Evolutionary conservation across 2,888 invertebrate species (phyloP), one percentile per base, ranked within the genome.

Genomic region (Hirtodrosophila cameraria): DNA sequence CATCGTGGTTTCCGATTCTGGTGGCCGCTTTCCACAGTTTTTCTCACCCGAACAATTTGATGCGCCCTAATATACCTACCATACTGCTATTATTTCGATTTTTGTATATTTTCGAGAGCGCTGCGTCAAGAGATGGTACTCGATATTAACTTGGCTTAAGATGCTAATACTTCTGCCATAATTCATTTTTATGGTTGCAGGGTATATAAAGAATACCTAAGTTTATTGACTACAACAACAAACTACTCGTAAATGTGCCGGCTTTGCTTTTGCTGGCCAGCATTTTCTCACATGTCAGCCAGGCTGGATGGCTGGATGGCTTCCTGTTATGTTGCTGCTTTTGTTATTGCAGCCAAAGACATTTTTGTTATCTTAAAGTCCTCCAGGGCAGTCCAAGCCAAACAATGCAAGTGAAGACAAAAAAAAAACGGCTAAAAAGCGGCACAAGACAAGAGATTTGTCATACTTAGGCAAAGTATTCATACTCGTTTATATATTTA

Each of bases 321-420:
- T 59, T 76, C 63, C 68, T 45, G 45, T 65, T 55, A 46, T 25
- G 27, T n/a, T 53, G 18, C 43, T 46, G 49, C 64, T 50, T 58
- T 71, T 76, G 73, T 53, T 48, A 41, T 18, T 39, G 42, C 52
- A 58, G 57, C 33, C 63, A 52, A 77, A 77, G 74, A 77, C 54
- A 77, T 68, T 77, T 77, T 39, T 61, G 78, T 78, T 85, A 78
- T 78, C 75, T 74, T 72, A 43, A 63, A 63, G 72, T 54, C 83
- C 65, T 65, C 55, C 35, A 58, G 79, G 58, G 38, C 45, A 55
- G 59, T 73, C 75, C 63, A 54, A 62, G 55, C 66, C 75, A 45
- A 82, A 79, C 79, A 85, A 79, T 79, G 76, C 58, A 46, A 23
- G 43, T 8, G 31, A 46, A 52, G 27, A 53, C 46, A 55, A 35